Conservation (phyloP, 2,113 vertebrate genomes). For the Siniperca knerii region DNA sequence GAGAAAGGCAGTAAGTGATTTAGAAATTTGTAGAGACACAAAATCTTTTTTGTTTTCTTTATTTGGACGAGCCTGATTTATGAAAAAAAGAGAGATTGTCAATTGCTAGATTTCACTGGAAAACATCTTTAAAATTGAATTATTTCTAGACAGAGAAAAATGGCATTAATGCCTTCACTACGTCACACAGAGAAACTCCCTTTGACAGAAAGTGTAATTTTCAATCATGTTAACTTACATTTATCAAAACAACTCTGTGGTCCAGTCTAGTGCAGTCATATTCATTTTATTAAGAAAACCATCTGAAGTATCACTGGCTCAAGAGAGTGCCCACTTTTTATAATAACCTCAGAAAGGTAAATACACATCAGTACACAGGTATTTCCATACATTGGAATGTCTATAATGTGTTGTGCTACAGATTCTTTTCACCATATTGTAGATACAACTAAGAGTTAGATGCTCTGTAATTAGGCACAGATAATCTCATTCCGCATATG, state of each 20-base stretch:
- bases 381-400: conserved; percentile 69
- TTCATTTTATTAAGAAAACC: not conserved
- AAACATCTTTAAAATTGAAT: conserved; percentile 19
- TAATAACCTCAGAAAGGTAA: conserved; percentile 6
- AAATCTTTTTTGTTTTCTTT: conserved; percentile 23
- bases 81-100: conserved; percentile 37
- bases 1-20: not conserved
- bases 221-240: conserved; percentile 2
- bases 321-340: not conserved
- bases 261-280: conserved; percentile 8
- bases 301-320: conserved; percentile 15
- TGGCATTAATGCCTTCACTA: conserved; percentile 11
- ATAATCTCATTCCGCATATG: conserved; percentile 8
- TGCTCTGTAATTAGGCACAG: conserved; percentile 49
- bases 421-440: conserved; percentile 10
- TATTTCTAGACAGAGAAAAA: conserved; percentile 32
- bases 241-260: conserved; percentile 11
- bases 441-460: conserved; percentile 3
- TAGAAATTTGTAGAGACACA: not conserved
- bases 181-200: conserved; percentile 20
- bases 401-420: conserved; percentile 47
- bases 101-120: conserved; percentile 7
- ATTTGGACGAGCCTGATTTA: conserved; percentile 47
- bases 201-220: conserved; percentile 1
- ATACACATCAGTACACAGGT: conserved; percentile 18